These are phyloP conservation scores for Papilio polytes DNA, from an alignment of 1,140 invertebrate species.

Conservation along the genomic window DNA sequence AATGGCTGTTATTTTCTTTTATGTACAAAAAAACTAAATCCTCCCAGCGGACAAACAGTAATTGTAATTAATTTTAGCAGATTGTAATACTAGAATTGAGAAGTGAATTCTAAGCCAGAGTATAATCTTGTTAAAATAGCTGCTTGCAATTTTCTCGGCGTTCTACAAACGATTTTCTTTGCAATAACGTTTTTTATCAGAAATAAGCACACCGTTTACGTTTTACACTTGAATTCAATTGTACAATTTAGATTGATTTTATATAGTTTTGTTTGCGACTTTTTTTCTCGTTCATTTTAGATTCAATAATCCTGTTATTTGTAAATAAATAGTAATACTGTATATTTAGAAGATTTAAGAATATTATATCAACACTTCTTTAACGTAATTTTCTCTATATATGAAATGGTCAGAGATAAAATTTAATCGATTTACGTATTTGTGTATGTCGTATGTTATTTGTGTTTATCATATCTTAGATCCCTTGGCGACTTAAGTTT, in stretches of 20 bases:
- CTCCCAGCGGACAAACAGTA: slow-evolving; percentile 15
- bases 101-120: slow-evolving; percentile 22
- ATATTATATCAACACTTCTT: no score
- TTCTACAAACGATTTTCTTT: not conserved
- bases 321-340: no score
- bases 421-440: not conserved
- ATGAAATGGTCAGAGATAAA: not conserved
- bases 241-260: slow-evolving; percentile 7
- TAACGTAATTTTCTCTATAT: not conserved
- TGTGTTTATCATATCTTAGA: not conserved
- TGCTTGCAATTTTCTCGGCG: slow-evolving; percentile 27
- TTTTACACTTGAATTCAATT: slow-evolving; percentile 12
- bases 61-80: slow-evolving; percentile 17
- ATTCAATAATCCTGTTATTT: not conserved
- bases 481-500: not conserved
- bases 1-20: slow-evolving; percentile 39
- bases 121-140: slow-evolving; percentile 31
- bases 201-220: not conserved
- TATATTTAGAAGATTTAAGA: no score
- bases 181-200: not conserved
- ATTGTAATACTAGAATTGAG: slow-evolving; percentile 32
- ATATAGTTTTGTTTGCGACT: not conserved
- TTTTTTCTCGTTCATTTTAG: not conserved
- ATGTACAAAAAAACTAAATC: slow-evolving; percentile 14
- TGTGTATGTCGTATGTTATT: not conserved